Base-by-base conservation (phyloP, 2,113 vertebrate species). In the Meleagris gallopavo region DNA sequence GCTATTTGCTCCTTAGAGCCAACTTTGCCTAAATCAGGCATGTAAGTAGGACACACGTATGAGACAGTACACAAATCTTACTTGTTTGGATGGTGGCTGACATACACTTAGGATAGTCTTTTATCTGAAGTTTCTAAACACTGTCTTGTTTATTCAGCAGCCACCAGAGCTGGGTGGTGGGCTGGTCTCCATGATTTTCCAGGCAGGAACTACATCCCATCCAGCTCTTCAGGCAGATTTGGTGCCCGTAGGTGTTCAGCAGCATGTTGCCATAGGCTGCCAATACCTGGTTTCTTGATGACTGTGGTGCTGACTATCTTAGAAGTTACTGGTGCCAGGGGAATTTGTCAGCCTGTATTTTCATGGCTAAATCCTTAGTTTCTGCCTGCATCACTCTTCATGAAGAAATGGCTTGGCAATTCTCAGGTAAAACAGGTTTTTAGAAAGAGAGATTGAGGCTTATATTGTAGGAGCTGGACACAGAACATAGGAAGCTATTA, bases 251-350 rank as follows among this genome's bases (percentile, higher is more conserved):
- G 1, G 0, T 10, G 3, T 8, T 8, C 24, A 29, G 36, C 20
- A 36, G 15, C 14, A 0, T 0, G 4, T 54, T 22, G 17, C 52
- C 1, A 0, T 24, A 0, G 18, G 10, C 66, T 48, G 34, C 34
- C 7, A 2, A 0, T 20, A 10, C 40, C 27, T n/a, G 27, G 2
- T 41, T 29, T 12, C 27, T 18, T 5, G 19, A 58, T 46, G 50
- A 11, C n/a, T 19, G 34, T 8, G 20, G 18, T 20, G 9, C 3
- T 6, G 24, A 4, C 32, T 10, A 3, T 16, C 7, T 72, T 10
- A 6, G 1, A 30, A 27, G 3, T 13, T 32, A 2, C 38, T 24
- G 38, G 64, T 46, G 29, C 5, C 20, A 20, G 45, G 13, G 34
- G 36, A 36, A 8, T 13, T n/a, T 24, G 32, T 30, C 21, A 60